Conservation (phyloP, 2,888 invertebrate genomes). For the Eupelmus urozonus region DNA sequence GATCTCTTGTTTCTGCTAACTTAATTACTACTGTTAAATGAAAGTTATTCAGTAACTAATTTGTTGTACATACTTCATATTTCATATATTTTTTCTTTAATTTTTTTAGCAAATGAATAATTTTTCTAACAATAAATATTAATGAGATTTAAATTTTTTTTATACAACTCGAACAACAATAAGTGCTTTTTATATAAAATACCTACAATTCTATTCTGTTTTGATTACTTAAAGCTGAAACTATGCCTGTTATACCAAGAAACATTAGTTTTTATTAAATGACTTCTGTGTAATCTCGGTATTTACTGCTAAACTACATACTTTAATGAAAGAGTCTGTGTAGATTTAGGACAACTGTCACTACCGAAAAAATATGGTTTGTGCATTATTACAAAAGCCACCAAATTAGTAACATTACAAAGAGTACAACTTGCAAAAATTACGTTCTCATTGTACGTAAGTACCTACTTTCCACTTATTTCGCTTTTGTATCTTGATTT, state of each 20-base stretch:
- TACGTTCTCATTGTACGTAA: constrained; percentile 1
- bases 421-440: neutral
- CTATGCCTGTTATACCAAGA: neutral
- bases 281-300: neutral
- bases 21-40: neutral
- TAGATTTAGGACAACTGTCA: constrained; percentile 1
- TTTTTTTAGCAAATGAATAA: neutral
- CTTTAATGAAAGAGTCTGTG: constrained; percentile 4
- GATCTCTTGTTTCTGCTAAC: neutral
- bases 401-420: constrained; percentile 16
- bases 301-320: neutral
- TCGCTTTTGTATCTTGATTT: neutral
- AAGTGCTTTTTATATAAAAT: no score
- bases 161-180: no score
- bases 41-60: neutral
- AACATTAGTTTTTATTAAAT: neutral
- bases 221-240: neutral
- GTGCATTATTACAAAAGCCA: constrained; percentile 25
- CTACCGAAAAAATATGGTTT: constrained; percentile 6
- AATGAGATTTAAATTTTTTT: neutral
- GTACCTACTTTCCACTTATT: neutral
- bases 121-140: neutral
- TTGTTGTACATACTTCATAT: no score
- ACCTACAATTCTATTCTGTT: no score
- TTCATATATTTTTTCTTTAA: neutral